Evolutionary conservation across 2,888 invertebrate species (phyloP).

Genomic region (Mechanitis mazaeus): DNA sequence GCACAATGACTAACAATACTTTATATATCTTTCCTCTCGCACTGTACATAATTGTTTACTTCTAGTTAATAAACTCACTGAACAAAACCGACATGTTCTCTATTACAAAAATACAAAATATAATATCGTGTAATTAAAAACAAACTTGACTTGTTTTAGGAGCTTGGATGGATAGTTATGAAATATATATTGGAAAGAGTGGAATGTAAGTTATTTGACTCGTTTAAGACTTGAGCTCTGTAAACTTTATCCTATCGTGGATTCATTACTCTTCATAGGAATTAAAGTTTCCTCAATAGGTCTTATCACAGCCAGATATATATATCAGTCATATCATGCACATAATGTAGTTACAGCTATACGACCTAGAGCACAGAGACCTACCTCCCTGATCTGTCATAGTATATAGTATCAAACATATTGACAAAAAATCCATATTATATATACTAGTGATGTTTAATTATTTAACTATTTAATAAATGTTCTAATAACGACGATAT

Average conservation of each 20-base stretch:
- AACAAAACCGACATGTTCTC: conserved; percentile 4
- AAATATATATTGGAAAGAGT: conserved; percentile 44
- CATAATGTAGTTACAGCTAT: no score
- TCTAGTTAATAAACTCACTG: background rate
- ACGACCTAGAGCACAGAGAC: no score
- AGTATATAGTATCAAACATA: no score
- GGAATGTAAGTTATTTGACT: conserved; percentile 42
- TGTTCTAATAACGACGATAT: no score
- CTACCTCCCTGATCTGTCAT: conserved; percentile 5
- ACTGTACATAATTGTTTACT: no score
- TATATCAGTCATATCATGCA: no score
- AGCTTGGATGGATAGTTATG: conserved; percentile 36
- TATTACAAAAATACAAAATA: background rate
- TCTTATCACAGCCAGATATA: no score
- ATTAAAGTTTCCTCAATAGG: background rate
- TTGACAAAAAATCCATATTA: no score
- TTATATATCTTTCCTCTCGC: no score
- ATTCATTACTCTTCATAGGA: background rate
- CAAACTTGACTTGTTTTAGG: conserved; percentile 49
- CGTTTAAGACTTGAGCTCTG: background rate
- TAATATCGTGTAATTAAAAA: background rate
- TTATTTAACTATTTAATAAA: background rate
- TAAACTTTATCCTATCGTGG: background rate
- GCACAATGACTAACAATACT: no score
- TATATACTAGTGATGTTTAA: background rate